Base-by-base conservation (phyloP, 2,797 vertebrate species). In the Cheirogaleus major region DNA sequence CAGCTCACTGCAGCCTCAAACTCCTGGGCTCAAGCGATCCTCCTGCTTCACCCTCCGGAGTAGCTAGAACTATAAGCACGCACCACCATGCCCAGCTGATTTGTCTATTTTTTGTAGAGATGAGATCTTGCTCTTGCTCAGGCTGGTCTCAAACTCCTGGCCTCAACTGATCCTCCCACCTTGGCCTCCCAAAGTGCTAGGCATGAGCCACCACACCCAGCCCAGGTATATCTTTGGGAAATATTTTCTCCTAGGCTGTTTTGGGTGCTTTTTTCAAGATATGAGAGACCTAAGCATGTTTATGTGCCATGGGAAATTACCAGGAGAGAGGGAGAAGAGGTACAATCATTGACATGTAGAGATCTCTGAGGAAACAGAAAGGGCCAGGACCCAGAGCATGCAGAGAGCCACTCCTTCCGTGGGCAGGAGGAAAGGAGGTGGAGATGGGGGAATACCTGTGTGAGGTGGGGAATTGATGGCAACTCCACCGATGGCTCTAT, bases 321-420 rank as follows among this genome's bases (percentile, higher is more conserved):
- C 41, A 63, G 52, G 55, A 69, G 52, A 41, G 25, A 75, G 52
- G 48, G 35, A 88, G 45, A 63, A 76, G 1, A 20, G 17, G 25
- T 67, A 9, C n/a, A 55, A 81, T 45, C 32, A 52, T 41, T 32
- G 20, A 17, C 32, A 41, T 25, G 17, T 9, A 76, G 55, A 55
- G 25, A 79, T 55, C 25, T 57, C 63, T 55, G 32, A 95, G 27
- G 57, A 89, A 75, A 45, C 10, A n/a, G 59, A 38, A 79, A 79
- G 65, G 52, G 50, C 57, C 3, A 43, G 32, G 63, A 93, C 79
- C 45, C 38, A 25, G 75, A 69, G 43, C 43, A 30, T 67, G 22
- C 17, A 30, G 82, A 65, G 22, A 81, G n/a, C 38, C 22, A 41
- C 4, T n/a, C 18, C 38, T 82, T 91, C 55, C 27, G 18, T 72